Conservation (phyloP, 2,113 vertebrate species). For the Heliornis fulica region DNA sequence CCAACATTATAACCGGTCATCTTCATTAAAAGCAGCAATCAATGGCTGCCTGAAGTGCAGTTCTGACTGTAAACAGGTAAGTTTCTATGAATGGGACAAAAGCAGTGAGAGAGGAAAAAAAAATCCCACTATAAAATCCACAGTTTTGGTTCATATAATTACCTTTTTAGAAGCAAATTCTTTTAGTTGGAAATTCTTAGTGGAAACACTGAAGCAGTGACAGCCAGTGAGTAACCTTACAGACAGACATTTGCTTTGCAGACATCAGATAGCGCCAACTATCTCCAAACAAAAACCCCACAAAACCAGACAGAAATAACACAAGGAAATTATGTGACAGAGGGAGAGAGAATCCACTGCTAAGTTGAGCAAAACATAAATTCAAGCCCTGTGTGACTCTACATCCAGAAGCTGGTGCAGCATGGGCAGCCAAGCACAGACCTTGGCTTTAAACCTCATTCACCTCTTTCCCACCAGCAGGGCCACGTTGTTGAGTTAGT, state of each 20-base stretch:
- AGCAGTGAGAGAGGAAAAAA: background rate
- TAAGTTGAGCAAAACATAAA: background rate
- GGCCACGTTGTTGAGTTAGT: background rate
- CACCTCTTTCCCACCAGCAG: background rate
- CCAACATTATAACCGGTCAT: background rate
- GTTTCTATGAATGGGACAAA: background rate
- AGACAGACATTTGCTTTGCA: background rate
- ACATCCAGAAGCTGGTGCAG: background rate
- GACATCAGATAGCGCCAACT: background rate
- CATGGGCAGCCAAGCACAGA: background rate
- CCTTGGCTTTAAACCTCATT: background rate
- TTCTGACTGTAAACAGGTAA: background rate
- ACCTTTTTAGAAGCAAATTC: background rate
- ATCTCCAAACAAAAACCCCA: background rate
- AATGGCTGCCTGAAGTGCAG: background rate
- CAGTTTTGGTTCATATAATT: background rate
- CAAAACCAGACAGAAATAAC: background rate
- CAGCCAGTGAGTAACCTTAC: background rate
- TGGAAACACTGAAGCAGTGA: background rate
- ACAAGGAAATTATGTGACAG: background rate
- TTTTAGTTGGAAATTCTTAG: background rate
- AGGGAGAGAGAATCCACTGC: background rate
- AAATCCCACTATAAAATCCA: accelerated
- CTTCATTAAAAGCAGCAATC: background rate
- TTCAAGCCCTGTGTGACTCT: background rate